phyloP scores from a whole-genome alignment of 1,140 invertebrate genomes.

The Lepidurus packardi region DNA sequence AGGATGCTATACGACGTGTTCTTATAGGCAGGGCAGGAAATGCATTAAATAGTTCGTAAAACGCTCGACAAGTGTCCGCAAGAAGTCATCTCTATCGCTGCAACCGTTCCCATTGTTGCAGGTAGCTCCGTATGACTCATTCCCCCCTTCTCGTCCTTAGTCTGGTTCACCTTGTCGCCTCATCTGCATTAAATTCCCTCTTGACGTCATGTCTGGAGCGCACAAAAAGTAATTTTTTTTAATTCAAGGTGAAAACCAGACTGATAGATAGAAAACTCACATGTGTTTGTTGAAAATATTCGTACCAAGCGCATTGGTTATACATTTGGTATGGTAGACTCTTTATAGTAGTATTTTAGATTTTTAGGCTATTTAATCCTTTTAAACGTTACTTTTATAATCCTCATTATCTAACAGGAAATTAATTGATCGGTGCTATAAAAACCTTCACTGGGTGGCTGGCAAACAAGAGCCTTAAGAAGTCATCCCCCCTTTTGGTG shows the following conservation, averaged over 20 bases:
- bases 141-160: constrained; percentile 5
- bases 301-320: too few relatives aligned
- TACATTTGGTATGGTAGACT: too few relatives aligned
- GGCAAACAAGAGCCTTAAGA: too few relatives aligned
- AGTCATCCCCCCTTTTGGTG: too few relatives aligned
- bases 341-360: too few relatives aligned
- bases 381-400: too few relatives aligned
- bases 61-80: too few relatives aligned
- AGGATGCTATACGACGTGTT: too few relatives aligned
- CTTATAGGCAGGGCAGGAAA: not conserved
- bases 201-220: constrained; percentile 13
- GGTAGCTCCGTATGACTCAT: constrained; percentile 6
- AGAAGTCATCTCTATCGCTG: not conserved
- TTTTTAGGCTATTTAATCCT: too few relatives aligned
- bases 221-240: not conserved
- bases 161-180: constrained; percentile 17
- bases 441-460: too few relatives aligned
- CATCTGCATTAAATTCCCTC: not conserved
- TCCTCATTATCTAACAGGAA: too few relatives aligned
- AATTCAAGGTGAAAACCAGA: not conserved
- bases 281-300: not conserved
- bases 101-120: not conserved
- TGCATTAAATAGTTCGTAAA: not conserved
- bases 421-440: too few relatives aligned
- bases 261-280: not conserved